Evolutionary conservation across 2,888 invertebrate genomes (phyloP).

Genomic region (Druceiella hillmani): DNA sequence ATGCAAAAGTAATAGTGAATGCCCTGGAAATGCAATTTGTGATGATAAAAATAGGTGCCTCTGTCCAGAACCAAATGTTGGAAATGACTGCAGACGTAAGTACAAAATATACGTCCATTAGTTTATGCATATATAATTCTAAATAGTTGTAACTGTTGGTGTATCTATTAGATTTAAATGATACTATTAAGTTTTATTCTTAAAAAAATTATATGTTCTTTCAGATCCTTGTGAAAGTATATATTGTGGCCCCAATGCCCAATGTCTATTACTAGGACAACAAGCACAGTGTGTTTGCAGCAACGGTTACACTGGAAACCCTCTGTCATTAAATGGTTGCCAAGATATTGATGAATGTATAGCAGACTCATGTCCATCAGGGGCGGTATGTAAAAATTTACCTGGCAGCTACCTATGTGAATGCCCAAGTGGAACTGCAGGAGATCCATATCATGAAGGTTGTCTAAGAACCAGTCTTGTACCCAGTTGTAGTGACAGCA

Average conservation of each 20-base stretch:
- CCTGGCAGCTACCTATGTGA: conserved; percentile 83
- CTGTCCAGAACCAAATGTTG: conserved; percentile 87
- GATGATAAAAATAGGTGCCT: conserved; percentile 71
- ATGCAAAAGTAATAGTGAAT: conserved; percentile 69
- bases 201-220: conserved; percentile 27
- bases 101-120: too few species aligned
- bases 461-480: conserved; percentile 59
- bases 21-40: conserved; percentile 87
- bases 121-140: conserved; percentile 2
- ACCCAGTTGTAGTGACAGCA: conserved; percentile 64
- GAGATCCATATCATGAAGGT: conserved; percentile 75
- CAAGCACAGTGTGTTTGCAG: conserved; percentile 80
- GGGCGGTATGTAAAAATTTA: conserved; percentile 85
- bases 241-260: conserved; percentile 80
- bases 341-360: conserved; percentile 87
- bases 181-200: conserved; percentile 2
- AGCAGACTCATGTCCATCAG: conserved; percentile 71
- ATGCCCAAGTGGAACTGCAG: conserved; percentile 76
- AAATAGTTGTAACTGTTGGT: conserved; percentile 9
- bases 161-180: too few species aligned
- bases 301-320: conserved; percentile 71
- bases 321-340: conserved; percentile 63
- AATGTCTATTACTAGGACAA: conserved; percentile 80
- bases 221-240: conserved; percentile 86
- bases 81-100: conserved; percentile 89